These are phyloP conservation scores for Chlorospingus flavigularis DNA, from an alignment of 2,797 vertebrate genomes.

Conservation along the genomic window DNA sequence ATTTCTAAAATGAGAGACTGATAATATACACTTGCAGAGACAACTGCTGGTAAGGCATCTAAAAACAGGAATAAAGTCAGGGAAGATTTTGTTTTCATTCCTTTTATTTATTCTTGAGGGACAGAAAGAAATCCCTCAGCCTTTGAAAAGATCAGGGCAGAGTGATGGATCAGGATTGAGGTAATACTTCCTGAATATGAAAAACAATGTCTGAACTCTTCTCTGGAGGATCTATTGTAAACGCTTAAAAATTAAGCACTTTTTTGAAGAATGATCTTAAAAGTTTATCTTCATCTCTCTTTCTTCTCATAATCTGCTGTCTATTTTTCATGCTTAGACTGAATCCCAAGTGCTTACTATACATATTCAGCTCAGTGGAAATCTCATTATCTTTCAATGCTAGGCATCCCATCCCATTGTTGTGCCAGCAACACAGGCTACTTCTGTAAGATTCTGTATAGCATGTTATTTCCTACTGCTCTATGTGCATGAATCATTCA, in stretches of 20 bases:
- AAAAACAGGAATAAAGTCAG: not conserved
- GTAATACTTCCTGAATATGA: not conserved
- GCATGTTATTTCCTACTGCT: not conserved
- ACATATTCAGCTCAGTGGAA: constrained; percentile 20
- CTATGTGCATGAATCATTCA: not conserved
- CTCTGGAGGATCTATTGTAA: not conserved
- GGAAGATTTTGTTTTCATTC: not conserved
- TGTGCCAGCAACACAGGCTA: not conserved
- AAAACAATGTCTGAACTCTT: not conserved
- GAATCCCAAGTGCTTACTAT: constrained; percentile 1
- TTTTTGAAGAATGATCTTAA: not conserved
- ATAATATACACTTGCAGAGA: not conserved
- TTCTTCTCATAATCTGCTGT: constrained; percentile 10
- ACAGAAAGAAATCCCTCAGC: not conserved
- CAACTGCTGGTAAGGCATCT: not conserved
- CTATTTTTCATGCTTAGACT: not conserved
- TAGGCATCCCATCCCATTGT: not conserved
- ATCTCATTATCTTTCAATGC: constrained; percentile 10
- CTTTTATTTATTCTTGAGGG: constrained; percentile 3
- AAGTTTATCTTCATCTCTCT: constrained; percentile 38
- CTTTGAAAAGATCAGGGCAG: constrained; percentile 6
- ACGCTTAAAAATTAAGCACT: constrained; percentile 38
- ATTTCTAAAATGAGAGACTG: not conserved
- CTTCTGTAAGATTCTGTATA: not conserved
- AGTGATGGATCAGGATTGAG: not conserved